Evolutionary conservation across 2,888 invertebrate genomes (phyloP).

Genomic region (Augochlorella aurata): DNA sequence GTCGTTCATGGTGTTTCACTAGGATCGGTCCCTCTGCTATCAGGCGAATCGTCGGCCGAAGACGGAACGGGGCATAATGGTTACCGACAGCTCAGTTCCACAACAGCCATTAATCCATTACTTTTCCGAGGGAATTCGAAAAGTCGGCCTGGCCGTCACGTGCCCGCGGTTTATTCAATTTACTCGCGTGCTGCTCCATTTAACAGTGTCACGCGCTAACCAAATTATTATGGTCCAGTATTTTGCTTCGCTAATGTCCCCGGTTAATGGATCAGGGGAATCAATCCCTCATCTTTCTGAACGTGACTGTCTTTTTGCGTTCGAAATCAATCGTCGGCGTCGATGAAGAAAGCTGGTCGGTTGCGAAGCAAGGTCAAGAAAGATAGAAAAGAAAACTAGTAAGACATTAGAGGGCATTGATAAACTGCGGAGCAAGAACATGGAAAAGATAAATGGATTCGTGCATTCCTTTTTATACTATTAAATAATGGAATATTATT

Average conservation of each 20-base stretch:
- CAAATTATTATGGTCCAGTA: constrained; percentile 37
- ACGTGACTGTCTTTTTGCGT: not conserved
- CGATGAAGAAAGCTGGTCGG: not conserved
- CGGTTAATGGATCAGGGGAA: constrained; percentile 35
- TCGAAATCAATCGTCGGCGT: not conserved
- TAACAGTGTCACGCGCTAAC: constrained; percentile 18
- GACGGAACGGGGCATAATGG: not conserved
- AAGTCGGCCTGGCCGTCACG: not conserved
- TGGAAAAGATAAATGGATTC: constrained; percentile 9
- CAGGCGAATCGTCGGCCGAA: not conserved
- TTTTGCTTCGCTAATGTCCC: constrained; percentile 23
- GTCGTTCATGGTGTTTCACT: not conserved
- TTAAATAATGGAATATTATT: no score
- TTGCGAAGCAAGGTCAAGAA: not conserved
- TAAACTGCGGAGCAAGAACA: constrained; percentile 38
- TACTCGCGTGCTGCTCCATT: constrained; percentile 22
- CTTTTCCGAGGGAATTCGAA: constrained; percentile 26
- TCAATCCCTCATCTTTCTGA: not conserved
- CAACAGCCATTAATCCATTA: not conserved
- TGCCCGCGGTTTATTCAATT: not conserved
- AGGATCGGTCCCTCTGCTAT: not conserved
- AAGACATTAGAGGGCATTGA: constrained; percentile 33
- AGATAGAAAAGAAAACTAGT: constrained; percentile 12
- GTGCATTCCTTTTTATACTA: no score
- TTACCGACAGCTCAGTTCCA: constrained; percentile 2